Evolutionary conservation across 2,797 vertebrate genomes (phyloP).

Genomic region (Pagetopsis macropterus): DNA sequence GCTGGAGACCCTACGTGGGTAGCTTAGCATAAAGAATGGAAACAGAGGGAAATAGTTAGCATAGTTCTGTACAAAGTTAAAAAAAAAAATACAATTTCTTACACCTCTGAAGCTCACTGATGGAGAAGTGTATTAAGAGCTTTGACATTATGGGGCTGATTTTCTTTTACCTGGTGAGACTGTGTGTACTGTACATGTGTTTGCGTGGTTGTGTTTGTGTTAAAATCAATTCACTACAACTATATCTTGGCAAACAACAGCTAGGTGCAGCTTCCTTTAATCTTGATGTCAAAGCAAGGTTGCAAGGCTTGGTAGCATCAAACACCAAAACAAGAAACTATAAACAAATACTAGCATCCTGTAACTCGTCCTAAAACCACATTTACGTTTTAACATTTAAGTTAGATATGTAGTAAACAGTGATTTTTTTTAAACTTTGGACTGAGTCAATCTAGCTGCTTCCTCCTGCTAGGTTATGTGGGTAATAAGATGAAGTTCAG

Average conservation of each 20-base stretch:
- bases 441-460: background rate
- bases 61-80: background rate
- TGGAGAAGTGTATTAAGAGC: background rate
- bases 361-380: too few relatives aligned
- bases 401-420: too few relatives aligned
- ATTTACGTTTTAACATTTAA: too few relatives aligned
- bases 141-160: too few relatives aligned
- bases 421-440: background rate
- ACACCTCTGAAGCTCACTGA: background rate
- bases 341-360: too few relatives aligned
- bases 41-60: too few relatives aligned
- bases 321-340: too few relatives aligned
- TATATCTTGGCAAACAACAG: background rate
- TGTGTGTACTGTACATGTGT: too few relatives aligned
- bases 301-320: too few relatives aligned
- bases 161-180: too few relatives aligned
- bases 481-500: too few relatives aligned
- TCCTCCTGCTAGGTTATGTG: background rate
- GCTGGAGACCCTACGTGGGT: background rate
- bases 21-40: background rate
- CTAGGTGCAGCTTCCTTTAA: background rate
- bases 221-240: background rate
- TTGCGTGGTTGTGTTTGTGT: too few relatives aligned
- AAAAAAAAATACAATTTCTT: background rate
- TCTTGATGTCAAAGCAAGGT: background rate